phyloP scores from a whole-genome alignment of 1,140 invertebrate species.

The Drosophila kohkoa region DNA sequence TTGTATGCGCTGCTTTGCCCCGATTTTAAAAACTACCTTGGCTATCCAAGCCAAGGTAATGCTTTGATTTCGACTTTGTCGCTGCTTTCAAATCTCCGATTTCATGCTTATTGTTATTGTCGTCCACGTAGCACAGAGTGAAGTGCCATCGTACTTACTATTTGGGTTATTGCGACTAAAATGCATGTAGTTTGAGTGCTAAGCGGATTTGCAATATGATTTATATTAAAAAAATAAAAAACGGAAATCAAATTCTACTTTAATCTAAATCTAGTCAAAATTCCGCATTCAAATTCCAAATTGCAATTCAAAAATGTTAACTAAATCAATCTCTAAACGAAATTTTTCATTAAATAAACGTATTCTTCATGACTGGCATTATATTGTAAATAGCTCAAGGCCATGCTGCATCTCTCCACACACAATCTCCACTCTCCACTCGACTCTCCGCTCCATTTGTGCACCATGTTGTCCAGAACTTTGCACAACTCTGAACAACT shows the following conservation, averaged over 20 bases:
- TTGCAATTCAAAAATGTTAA: no score
- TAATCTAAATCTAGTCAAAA: no score
- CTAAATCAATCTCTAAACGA: slow-evolving; percentile 5
- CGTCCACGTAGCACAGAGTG: slow-evolving; percentile 1
- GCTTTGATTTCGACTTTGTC: slow-evolving; percentile 43
- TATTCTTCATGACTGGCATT: slow-evolving; percentile 4
- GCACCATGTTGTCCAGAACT: no score
- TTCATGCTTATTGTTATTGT: slow-evolving; percentile 26
- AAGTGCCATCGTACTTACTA: neutral
- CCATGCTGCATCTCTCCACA: neutral
- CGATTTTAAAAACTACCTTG: neutral
- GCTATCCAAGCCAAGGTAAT: slow-evolving; percentile 31
- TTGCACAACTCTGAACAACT: no score
- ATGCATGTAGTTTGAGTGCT: neutral
- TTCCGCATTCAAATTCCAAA: neutral
- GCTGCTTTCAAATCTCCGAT: slow-evolving; percentile 8
- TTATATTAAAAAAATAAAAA: neutral
- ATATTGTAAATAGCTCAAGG: slow-evolving; percentile 27
- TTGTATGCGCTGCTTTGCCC: neutral
- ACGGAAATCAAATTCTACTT: no score
- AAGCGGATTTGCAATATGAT: slow-evolving; percentile 15
- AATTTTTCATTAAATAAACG: slow-evolving; percentile 40
- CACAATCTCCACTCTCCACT: no score
- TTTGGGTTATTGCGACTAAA: neutral
- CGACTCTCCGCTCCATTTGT: no score